phyloP scores from a whole-genome alignment of 2,113 vertebrate species.

The Chunga burmeisteri region DNA sequence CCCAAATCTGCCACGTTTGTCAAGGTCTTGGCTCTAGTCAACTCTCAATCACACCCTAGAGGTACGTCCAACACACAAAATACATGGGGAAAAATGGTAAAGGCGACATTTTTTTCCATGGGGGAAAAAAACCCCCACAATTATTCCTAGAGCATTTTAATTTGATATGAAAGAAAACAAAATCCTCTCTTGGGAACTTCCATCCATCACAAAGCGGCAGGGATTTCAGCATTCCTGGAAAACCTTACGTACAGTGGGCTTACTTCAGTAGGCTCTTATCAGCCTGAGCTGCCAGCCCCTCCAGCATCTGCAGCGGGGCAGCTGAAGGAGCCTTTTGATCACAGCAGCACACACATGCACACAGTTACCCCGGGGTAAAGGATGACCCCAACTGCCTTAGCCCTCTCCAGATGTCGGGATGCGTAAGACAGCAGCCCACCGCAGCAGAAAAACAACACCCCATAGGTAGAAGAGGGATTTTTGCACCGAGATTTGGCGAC shows the following conservation, averaged over 20 bases:
- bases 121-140: rapidly evolving
- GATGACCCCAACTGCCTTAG: not conserved
- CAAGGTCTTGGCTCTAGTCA: not conserved
- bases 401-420: not conserved
- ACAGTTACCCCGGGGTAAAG: not conserved
- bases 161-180: not conserved
- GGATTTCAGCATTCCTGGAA: conserved; percentile 17
- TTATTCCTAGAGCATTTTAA: not conserved
- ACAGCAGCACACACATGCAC: not conserved
- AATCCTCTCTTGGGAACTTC: not conserved
- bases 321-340: conserved; percentile 6
- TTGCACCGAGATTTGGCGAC: not conserved
- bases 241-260: not conserved
- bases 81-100: rapidly evolving
- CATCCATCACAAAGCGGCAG: not conserved
- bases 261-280: not conserved
- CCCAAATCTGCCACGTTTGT: not conserved
- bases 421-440: not conserved
- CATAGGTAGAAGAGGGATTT: not conserved
- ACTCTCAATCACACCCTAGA: not conserved
- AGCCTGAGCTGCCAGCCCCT: not conserved
- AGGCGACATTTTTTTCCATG: not conserved
- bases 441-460: not conserved
- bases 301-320: not conserved
- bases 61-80: not conserved